Evolutionary conservation across 2,888 invertebrate genomes (phyloP), one percentile per base, ranked within the genome.

Genomic region (Caenorhabditis wallacei): DNA sequence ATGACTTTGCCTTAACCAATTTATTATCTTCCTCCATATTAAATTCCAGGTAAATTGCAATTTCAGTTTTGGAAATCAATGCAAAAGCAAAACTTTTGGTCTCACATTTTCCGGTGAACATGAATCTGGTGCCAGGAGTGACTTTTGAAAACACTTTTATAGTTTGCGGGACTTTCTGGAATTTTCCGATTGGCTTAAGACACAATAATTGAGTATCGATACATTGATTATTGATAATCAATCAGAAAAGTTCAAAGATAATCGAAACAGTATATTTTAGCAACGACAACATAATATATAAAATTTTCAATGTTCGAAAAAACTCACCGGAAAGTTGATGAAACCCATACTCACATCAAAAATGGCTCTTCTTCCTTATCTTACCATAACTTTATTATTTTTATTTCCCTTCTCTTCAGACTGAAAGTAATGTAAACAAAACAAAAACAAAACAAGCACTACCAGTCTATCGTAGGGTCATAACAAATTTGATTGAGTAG

Each of bases 141-240:
- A 80, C 66, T 57, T 57, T 64, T 5, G 64, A 64, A 22, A 18
- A 59, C 24, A 80, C 26, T 51, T 72, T 71, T 11, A 80, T 3
- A n/a, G 64, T 64, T 71, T 71, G 80, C 22, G 80, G 80, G 7
- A 80, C 66, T 46, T 64, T 56, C 80, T 80, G 40, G 37, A 80
- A 59, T 24, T 24, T 5, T 30, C 8, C 30, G 30, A 30, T 30
- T 30, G 30, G n/a, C n/a, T n/a, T n/a, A n/a, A n/a, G n/a, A 30
- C 30, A 30, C 30, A 30, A 30, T 30, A 30, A 30, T n/a, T n/a
- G n/a, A n/a, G n/a, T n/a, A n/a, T n/a, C n/a, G n/a, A n/a, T n/a
- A n/a, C n/a, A n/a, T n/a, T n/a, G n/a, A n/a, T n/a, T n/a, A n/a
- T n/a, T n/a, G n/a, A n/a, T n/a, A n/a, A n/a, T n/a, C n/a, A n/a